Percentiles rank a stretch among this genome's conserved stretches.
These are phyloP conservation scores for Augiades crinisus DNA, from an alignment of 2,888 invertebrate genomes.

Conservation along the genomic window DNA sequence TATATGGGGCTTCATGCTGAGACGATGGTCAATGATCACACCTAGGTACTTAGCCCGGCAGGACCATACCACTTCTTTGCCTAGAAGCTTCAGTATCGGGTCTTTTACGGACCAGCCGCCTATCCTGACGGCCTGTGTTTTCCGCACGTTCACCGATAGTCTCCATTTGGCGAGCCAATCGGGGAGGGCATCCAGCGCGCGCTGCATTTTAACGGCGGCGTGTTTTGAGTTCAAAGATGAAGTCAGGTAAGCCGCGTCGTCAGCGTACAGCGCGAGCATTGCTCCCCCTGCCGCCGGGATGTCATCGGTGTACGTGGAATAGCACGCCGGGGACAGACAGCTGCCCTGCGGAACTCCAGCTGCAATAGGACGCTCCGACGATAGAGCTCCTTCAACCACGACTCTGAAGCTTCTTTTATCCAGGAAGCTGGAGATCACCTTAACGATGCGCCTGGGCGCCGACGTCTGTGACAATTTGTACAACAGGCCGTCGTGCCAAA, in stretches of 20 bases:
- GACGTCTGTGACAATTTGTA: conserved; percentile 32
- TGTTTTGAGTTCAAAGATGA: conserved; percentile 15
- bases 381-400: conserved; percentile 25
- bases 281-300: conserved; percentile 21
- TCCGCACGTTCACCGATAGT: conserved; percentile 15
- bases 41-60: conserved; percentile 1
- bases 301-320: conserved; percentile 29
- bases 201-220: conserved; percentile 22
- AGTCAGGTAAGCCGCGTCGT: conserved; percentile 25
- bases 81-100: not conserved
- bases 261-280: conserved; percentile 26
- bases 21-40: not conserved
- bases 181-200: conserved; percentile 14
- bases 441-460: conserved; percentile 18
- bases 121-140: conserved; percentile 13
- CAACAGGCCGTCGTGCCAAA: conserved; percentile 38
- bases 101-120: not conserved
- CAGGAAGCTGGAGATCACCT: conserved; percentile 33
- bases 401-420: conserved; percentile 30
- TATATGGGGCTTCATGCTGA: conserved; percentile 2
- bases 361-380: not conserved
- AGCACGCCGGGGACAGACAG: conserved; percentile 29
- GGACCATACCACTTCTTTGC: not conserved
- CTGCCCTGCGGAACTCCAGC: conserved; percentile 35
- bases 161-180: conserved; percentile 25